Evolutionary conservation across 2,113 vertebrate species (phyloP).

Genomic region (Vicugna pacos): DNA sequence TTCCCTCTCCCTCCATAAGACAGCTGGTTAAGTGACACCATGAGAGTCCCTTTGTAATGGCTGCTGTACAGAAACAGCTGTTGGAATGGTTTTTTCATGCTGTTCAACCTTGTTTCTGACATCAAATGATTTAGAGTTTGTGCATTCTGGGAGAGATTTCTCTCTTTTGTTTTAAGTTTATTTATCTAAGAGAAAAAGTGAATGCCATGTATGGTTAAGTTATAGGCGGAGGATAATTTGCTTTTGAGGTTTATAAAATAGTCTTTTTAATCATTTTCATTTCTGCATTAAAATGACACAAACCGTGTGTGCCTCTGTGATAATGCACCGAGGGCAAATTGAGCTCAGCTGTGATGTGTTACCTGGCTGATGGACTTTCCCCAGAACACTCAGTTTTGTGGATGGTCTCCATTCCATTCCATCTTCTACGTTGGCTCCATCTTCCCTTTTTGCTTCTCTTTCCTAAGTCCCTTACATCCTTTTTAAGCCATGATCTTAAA

Average conservation of each 20-base stretch:
- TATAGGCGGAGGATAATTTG: neutral
- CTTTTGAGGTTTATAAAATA: slow-evolving; percentile 28
- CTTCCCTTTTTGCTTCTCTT: neutral
- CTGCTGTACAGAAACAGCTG: slow-evolving; percentile 76
- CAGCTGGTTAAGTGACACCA: slow-evolving; percentile 79
- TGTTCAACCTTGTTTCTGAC: slow-evolving; percentile 48
- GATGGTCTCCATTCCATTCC: neutral
- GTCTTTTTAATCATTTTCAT: neutral
- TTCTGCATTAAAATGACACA: neutral
- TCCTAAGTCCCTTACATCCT: neutral
- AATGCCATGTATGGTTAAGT: neutral
- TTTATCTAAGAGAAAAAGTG: slow-evolving; percentile 3
- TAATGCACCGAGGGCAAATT: neutral
- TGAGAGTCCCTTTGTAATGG: slow-evolving; percentile 68
- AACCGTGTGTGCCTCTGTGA: neutral
- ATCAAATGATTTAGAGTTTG: slow-evolving; percentile 26
- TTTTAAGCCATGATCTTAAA: neutral
- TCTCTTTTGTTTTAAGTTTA: slow-evolving; percentile 30
- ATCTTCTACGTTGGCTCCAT: neutral
- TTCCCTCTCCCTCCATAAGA: slow-evolving; percentile 73
- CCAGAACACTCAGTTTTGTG: rapidly evolving
- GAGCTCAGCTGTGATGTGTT: neutral
- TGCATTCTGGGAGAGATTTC: slow-evolving; percentile 45
- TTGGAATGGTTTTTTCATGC: slow-evolving; percentile 42
- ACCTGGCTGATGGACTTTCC: neutral